Percentiles rank a stretch among this genome's conserved stretches.
Conservation (phyloP, 2,888 invertebrate genomes). For the Ophraella communa region DNA sequence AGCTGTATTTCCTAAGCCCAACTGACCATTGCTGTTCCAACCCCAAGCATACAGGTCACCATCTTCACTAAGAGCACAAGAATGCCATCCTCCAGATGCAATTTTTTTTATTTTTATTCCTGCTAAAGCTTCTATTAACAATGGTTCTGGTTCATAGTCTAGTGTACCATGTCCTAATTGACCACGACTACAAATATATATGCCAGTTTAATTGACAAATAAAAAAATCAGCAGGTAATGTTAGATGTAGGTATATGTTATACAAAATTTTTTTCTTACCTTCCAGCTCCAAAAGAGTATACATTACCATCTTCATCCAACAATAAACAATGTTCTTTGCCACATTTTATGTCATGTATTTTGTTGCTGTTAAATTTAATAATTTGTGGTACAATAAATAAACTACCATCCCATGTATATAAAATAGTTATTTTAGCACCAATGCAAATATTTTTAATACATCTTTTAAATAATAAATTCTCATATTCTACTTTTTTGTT, state of each 20-base stretch:
- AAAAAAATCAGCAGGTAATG: too few species aligned
- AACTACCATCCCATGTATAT: slow-evolving; percentile 60
- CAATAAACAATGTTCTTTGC: slow-evolving; percentile 80
- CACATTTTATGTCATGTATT: slow-evolving; percentile 73
- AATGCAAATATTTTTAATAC: slow-evolving; percentile 59
- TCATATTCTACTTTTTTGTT: slow-evolving; percentile 39
- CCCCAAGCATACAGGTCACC: slow-evolving; percentile 92
- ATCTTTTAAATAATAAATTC: slow-evolving; percentile 30
- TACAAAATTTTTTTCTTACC: slow-evolving; percentile 63
- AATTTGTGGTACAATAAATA: slow-evolving; percentile 67
- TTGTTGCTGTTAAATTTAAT: slow-evolving; percentile 65
- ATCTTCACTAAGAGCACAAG: slow-evolving; percentile 75
- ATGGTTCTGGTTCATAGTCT: slow-evolving; percentile 68
- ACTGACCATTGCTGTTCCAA: slow-evolving; percentile 87
- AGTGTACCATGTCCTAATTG: slow-evolving; percentile 84
- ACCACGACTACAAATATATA: slow-evolving; percentile 77
- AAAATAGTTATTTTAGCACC: slow-evolving; percentile 62
- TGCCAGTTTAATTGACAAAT: too few species aligned
- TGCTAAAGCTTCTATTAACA: slow-evolving; percentile 73
- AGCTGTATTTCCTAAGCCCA: slow-evolving; percentile 67
- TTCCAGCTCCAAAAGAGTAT: slow-evolving; percentile 84
- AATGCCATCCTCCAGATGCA: slow-evolving; percentile 88
- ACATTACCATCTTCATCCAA: slow-evolving; percentile 74
- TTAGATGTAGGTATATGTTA: not conserved
- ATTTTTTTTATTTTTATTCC: slow-evolving; percentile 77